Evolutionary conservation across 2,888 invertebrate genomes (phyloP).

Genomic region (Eumerus sabulonum): DNA sequence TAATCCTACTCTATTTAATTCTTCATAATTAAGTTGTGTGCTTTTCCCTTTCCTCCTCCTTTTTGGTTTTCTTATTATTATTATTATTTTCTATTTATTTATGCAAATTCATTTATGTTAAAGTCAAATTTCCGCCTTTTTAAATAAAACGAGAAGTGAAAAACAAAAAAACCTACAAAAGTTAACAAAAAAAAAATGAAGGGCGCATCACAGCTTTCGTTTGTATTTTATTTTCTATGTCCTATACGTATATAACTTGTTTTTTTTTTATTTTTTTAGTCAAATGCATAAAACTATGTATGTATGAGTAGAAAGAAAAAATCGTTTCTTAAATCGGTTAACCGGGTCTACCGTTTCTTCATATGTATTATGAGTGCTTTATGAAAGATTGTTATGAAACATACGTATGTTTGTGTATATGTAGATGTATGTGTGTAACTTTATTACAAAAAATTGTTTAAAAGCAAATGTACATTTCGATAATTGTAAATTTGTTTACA

Average conservation of each 20-base stretch:
- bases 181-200: slow-evolving; percentile 35
- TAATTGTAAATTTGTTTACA: slow-evolving; percentile 68
- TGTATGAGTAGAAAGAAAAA: slow-evolving; percentile 38
- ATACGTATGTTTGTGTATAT: slow-evolving; percentile 37
- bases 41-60: slow-evolving; percentile 11
- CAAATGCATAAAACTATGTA: slow-evolving; percentile 64
- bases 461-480: slow-evolving; percentile 39
- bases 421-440: slow-evolving; percentile 60
- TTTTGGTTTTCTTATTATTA: slow-evolving; percentile 17
- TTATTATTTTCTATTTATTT: slow-evolving; percentile 51
- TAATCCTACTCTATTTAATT: slow-evolving; percentile 78
- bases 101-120: slow-evolving; percentile 53
- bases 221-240: slow-evolving; percentile 39
- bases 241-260: slow-evolving; percentile 55
- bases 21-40: slow-evolving; percentile 56
- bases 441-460: slow-evolving; percentile 25
- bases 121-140: slow-evolving; percentile 58
- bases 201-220: slow-evolving; percentile 35
- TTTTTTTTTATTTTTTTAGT: slow-evolving; percentile 52
- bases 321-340: slow-evolving; percentile 33
- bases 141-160: too few relatives aligned
- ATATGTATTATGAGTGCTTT: slow-evolving; percentile 60
- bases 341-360: slow-evolving; percentile 22
- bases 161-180: too few relatives aligned
- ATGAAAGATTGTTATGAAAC: slow-evolving; percentile 39